phyloP scores from a whole-genome alignment of 2,797 vertebrate genomes.

The Oryzias dopingdopingensis region DNA sequence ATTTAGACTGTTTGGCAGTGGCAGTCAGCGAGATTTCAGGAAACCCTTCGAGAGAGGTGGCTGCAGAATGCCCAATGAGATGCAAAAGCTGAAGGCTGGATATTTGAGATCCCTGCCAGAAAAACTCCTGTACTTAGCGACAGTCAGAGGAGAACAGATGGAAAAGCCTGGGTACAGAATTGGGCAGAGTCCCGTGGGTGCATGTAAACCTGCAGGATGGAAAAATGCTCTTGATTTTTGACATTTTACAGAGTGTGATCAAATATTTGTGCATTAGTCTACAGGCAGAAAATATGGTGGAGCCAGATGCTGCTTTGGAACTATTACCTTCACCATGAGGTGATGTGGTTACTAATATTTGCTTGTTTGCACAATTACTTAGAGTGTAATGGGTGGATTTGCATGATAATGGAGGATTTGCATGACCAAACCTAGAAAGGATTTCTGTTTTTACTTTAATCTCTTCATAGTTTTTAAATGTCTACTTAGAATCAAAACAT shows the following conservation, averaged over 20 bases:
- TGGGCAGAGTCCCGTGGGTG: conserved; percentile 15
- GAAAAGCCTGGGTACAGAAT: conserved; percentile 10
- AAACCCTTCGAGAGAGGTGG: conserved; percentile 4
- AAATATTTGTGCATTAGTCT: conserved; percentile 5
- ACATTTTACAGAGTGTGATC: conserved; percentile 14
- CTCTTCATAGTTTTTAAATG: not conserved
- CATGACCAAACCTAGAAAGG: not conserved
- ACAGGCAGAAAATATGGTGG: not conserved
- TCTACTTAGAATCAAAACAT: not conserved
- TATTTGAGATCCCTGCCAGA: conserved; percentile 22
- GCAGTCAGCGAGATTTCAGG: conserved; percentile 6
- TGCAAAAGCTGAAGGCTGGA: conserved; percentile 32
- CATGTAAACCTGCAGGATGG: conserved; percentile 19
- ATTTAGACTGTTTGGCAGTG: too few species aligned
- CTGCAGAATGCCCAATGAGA: conserved; percentile 48
- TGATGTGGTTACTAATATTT: not conserved
- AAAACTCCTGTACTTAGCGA: conserved; percentile 17
- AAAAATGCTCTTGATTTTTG: conserved; percentile 7
- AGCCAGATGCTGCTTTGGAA: not conserved
- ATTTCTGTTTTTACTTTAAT: not conserved
- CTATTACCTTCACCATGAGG: not conserved
- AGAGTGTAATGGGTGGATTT: not conserved
- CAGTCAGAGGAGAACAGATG: conserved; percentile 33
- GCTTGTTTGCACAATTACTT: not conserved
- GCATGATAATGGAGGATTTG: not conserved